These are phyloP conservation scores for Diplazon laetatorius DNA, from an alignment of 2,888 invertebrate genomes.

Conservation along the genomic window DNA sequence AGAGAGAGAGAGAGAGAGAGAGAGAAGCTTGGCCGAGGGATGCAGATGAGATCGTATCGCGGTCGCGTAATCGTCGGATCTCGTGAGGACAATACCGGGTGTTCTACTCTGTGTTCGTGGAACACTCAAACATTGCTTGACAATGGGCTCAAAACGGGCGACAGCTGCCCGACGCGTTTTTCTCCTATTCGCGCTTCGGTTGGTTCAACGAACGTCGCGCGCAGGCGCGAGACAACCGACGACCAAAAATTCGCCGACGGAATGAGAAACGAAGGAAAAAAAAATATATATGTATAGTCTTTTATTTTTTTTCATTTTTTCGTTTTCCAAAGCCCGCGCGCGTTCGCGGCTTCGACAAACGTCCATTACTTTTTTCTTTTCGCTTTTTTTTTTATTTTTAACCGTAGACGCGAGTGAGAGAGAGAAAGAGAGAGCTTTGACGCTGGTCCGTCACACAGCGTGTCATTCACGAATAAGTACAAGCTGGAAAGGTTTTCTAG, in stretches of 20 bases:
- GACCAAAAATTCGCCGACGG: constrained; percentile 51
- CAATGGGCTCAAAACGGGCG: constrained; percentile 80
- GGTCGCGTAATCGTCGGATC: constrained; percentile 80
- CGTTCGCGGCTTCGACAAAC: constrained; percentile 26
- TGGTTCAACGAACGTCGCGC: constrained; percentile 49
- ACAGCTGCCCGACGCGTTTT: constrained; percentile 80
- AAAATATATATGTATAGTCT: too few relatives aligned
- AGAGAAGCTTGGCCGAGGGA: constrained; percentile 71
- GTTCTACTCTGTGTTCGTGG: constrained; percentile 79
- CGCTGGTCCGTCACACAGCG: constrained; percentile 47
- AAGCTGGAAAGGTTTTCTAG: too few relatives aligned
- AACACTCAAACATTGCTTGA: constrained; percentile 81
- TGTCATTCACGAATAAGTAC: too few relatives aligned
- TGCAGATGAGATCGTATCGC: constrained; percentile 82
- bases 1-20: constrained; percentile 50
- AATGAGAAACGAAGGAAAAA: constrained; percentile 30
- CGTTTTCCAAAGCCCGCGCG: constrained; percentile 21
- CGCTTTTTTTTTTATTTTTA: too few relatives aligned
- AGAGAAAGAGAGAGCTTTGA: too few relatives aligned
- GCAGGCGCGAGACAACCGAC: too few relatives aligned
- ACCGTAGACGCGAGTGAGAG: constrained; percentile 22
- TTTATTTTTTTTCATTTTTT: too few relatives aligned
- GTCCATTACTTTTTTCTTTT: too few relatives aligned
- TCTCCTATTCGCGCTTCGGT: constrained; percentile 70
- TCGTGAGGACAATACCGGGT: constrained; percentile 80